Evolutionary conservation across 2,797 vertebrate genomes (phyloP).

Genomic region (Takifugu rubripes): DNA sequence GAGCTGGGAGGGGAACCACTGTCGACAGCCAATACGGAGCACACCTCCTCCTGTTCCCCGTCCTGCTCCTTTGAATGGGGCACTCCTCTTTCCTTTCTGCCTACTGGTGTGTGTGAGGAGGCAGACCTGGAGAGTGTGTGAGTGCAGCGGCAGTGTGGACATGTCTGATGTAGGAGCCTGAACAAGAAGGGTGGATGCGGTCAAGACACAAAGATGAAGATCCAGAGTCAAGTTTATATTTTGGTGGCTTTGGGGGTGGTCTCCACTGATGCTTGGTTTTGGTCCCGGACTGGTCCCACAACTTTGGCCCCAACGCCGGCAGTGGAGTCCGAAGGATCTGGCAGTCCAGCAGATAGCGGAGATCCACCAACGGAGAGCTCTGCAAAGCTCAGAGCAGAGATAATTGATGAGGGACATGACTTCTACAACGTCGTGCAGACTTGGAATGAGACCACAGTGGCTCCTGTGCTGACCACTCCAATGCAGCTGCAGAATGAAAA

Average conservation of each 20-base stretch:
- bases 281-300: constrained; percentile 50
- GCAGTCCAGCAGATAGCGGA: constrained; percentile 46
- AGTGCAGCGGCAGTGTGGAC: constrained; percentile 63
- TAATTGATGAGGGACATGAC: constrained; percentile 59
- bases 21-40: constrained; percentile 62
- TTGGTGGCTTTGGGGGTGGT: constrained; percentile 53
- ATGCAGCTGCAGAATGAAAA: constrained; percentile 20
- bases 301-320: constrained; percentile 40
- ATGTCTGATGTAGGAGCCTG: constrained; percentile 59
- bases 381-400: constrained; percentile 58
- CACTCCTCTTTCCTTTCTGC: constrained; percentile 72
- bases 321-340: constrained; percentile 59
- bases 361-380: constrained; percentile 51
- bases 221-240: constrained; percentile 51
- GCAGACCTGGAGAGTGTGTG: constrained; percentile 50
- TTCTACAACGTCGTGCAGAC: constrained; percentile 53
- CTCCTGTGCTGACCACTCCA: constrained; percentile 47
- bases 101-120: constrained; percentile 48
- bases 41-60: constrained; percentile 54
- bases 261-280: constrained; percentile 71
- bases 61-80: constrained; percentile 63
- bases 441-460: constrained; percentile 64
- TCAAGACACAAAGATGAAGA: constrained; percentile 58
- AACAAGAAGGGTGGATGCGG: constrained; percentile 48
- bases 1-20: constrained; percentile 64